Evolutionary conservation across 1,140 invertebrate genomes (phyloP), one percentile per base, ranked within the genome.

Genomic region (Trypoxylus dichotomus): DNA sequence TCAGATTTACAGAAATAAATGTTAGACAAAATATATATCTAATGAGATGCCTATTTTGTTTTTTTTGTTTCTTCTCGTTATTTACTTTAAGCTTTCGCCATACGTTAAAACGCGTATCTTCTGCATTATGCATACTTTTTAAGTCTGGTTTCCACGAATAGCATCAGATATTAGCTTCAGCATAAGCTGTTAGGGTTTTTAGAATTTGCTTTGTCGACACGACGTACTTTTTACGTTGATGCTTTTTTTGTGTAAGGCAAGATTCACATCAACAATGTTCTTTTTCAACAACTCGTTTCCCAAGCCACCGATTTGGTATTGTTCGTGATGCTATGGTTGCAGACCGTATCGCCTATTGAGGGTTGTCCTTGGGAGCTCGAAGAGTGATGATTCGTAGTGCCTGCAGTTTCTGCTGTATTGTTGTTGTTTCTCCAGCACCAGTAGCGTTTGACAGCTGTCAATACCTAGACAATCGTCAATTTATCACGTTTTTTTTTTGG

Each of bases 311-410:
- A 84, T 77, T 85, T 85, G 27, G 83, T 84, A 32, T 80, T 83
- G 82, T 92, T 91, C 78, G 92, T 91, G 75, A 90, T 89, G 37
- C 92, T 93, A 80, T 93, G 93, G 84, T 93, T 91, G 73, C 92
- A 93, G 60, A 92, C 89, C 47, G 91, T 92, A 82, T 93, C 93
- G 29, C 92, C 92, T 87, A 93, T 90, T 32, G 93, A 94, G 25
- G 93, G 93, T 85, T 93, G 87, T 24, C 93, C 93, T 85, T 94
- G 92, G 32, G 93, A 94, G 78, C 90, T 92, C 76, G 88, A 88
- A 77, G 91, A 92, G 82, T 89, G 90, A 82, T 89, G 82, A 47
- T 88, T 88, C 2, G 88, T 88, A 75, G 89, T 88, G 68, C 88
- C 87, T 41, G 87, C 87, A 76, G 87, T 89, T 41, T 83, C 87